Evolutionary conservation across 2,797 vertebrate genomes (phyloP).

Genomic region (Paramormyrops hopkinsi): DNA sequence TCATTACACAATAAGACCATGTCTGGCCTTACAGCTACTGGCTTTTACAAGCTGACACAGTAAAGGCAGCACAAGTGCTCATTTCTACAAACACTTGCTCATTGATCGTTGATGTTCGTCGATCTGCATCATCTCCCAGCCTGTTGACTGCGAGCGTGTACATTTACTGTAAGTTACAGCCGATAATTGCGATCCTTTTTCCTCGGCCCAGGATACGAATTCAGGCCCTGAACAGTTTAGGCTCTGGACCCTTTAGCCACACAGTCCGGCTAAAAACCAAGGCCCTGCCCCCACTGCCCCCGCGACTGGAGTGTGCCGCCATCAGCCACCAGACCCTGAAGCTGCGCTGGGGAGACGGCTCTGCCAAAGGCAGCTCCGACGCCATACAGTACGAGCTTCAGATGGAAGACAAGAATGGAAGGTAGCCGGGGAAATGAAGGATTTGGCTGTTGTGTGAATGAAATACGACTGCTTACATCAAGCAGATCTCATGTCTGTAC

Average conservation of each 20-base stretch:
- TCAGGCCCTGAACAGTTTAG: constrained; percentile 90
- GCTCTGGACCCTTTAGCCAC: constrained; percentile 91
- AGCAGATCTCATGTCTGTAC: neutral
- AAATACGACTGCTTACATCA: neutral
- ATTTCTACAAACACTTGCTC: neutral
- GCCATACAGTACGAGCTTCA: constrained; percentile 90
- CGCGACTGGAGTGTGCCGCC: constrained; percentile 88
- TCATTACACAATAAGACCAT: neutral
- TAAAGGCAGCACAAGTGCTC: neutral
- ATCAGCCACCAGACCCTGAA: constrained; percentile 94
- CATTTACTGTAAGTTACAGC: neutral
- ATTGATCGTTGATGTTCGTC: neutral
- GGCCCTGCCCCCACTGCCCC: constrained; percentile 85
- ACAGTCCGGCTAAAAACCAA: constrained; percentile 95
- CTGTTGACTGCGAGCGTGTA: neutral
- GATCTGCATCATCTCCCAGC: neutral
- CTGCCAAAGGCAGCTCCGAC: constrained; percentile 72
- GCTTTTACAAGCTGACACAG: neutral
- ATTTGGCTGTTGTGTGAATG: neutral
- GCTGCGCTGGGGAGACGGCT: constrained; percentile 93
- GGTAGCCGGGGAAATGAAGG: constrained; percentile 54
- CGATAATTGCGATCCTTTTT: neutral
- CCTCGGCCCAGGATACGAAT: constrained; percentile 76
- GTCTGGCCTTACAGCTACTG: neutral
- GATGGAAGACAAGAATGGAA: constrained; percentile 87